These are phyloP conservation scores for Arrhopalites spinosus DNA, from an alignment of 2,888 invertebrate genomes.

Conservation along the genomic window DNA sequence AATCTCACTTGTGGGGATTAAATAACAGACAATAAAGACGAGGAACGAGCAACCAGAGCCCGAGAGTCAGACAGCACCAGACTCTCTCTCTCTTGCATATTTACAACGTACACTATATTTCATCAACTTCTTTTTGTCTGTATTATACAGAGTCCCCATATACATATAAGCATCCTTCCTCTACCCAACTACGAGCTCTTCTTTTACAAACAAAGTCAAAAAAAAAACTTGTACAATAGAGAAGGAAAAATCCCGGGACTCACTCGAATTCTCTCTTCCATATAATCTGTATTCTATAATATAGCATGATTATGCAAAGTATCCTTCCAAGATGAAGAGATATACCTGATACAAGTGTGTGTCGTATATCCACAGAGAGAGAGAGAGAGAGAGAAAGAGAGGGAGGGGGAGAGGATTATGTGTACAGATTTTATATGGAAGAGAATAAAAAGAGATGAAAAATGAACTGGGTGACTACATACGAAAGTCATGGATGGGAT, in stretches of 20 bases:
- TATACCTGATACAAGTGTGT: not conserved
- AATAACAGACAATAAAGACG: slow-evolving; percentile 38
- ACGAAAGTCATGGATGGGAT: slow-evolving; percentile 19
- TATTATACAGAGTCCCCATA: not conserved
- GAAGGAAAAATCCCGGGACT: not conserved
- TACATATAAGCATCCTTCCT: not conserved
- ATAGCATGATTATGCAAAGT: too few relatives aligned
- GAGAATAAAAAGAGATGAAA: slow-evolving; percentile 29
- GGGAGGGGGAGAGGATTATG: too few relatives aligned
- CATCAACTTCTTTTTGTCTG: not conserved
- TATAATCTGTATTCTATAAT: slow-evolving; percentile 4
- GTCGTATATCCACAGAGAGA: not conserved
- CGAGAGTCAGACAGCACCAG: not conserved
- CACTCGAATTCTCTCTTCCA: not conserved
- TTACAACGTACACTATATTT: slow-evolving; percentile 4
- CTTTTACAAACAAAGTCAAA: too few relatives aligned
- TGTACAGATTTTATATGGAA: too few relatives aligned
- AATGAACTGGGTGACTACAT: slow-evolving; percentile 24
- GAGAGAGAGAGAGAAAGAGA: too few relatives aligned
- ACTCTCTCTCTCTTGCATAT: slow-evolving; percentile 5
- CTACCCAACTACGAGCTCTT: not conserved
- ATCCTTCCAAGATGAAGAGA: not conserved
- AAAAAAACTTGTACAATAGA: too few relatives aligned
- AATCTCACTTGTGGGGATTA: slow-evolving; percentile 38
- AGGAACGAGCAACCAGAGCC: slow-evolving; percentile 21